phyloP scores from a whole-genome alignment of 1,140 invertebrate genomes.

The Brachionus paranguensis region DNA sequence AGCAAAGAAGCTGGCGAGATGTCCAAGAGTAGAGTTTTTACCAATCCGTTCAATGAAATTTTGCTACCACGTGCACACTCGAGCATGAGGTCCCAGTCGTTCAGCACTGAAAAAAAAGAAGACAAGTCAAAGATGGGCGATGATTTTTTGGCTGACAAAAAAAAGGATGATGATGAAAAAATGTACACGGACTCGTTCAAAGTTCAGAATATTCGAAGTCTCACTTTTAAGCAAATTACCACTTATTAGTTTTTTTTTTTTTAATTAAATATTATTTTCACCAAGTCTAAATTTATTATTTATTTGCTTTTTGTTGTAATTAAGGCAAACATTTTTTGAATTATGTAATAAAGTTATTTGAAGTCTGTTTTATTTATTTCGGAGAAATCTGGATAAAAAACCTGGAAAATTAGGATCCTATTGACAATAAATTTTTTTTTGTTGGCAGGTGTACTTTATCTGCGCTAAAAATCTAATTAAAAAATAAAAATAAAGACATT shows the following conservation, averaged over 20 bases:
- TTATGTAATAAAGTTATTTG: background rate
- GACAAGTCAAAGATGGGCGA: background rate
- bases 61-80: background rate
- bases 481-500: too few species aligned
- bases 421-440: too few species aligned
- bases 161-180: constrained; percentile 31
- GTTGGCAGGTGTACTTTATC: too few species aligned
- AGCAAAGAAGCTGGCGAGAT: background rate
- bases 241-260: constrained; percentile 17
- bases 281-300: background rate
- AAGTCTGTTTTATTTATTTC: background rate
- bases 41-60: constrained; percentile 25
- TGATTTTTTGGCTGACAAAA: background rate
- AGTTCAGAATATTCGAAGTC: constrained; percentile 28
- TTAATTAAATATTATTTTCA: background rate
- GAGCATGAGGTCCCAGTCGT: background rate
- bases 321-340: background rate
- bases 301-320: background rate
- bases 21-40: background rate
- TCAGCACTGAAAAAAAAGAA: background rate
- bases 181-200: constrained; percentile 1
- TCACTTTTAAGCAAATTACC: constrained; percentile 38
- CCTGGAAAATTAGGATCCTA: too few species aligned
- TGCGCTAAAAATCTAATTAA: too few species aligned
- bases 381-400: background rate